A percentile compares a stretch with the other conserved stretches of the same genome.
Conservation (phyloP, 2,797 vertebrate species). For the Petrocephalus sullivani region DNA sequence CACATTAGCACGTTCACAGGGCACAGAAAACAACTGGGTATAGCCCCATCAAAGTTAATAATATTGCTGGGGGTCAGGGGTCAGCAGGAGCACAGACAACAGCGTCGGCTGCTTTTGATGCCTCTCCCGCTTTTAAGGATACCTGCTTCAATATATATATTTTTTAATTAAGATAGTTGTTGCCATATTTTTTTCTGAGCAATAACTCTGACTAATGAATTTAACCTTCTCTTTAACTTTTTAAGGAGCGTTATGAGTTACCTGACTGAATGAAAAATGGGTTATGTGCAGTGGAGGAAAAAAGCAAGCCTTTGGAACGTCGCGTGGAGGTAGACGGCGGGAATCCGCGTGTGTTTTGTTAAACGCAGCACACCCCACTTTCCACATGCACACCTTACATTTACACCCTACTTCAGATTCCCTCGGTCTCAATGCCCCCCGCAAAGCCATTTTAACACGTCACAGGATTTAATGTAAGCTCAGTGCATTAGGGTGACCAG, state of each 20-base stretch:
- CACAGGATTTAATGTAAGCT: background rate
- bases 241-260: background rate
- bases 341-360: background rate
- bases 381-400: background rate
- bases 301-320: background rate
- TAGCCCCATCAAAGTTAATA: constrained; percentile 62
- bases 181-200: background rate
- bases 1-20: constrained; percentile 68
- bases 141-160: constrained; percentile 40
- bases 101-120: constrained; percentile 36
- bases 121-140: constrained; percentile 48
- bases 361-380: background rate
- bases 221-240: background rate
- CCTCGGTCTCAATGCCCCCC: background rate
- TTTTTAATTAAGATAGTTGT: constrained; percentile 14
- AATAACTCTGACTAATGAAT: background rate
- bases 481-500: background rate
- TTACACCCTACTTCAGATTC: background rate
- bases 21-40: constrained; percentile 56
- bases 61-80: constrained; percentile 54
- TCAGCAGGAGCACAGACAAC: constrained; percentile 52
- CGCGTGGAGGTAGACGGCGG: background rate
- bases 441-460: background rate
- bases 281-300: background rate
- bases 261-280: constrained; percentile 4